Conservation (phyloP, 92 coral and sea anemone genomes). For the Hydrozoanthus gracilis region DNA sequence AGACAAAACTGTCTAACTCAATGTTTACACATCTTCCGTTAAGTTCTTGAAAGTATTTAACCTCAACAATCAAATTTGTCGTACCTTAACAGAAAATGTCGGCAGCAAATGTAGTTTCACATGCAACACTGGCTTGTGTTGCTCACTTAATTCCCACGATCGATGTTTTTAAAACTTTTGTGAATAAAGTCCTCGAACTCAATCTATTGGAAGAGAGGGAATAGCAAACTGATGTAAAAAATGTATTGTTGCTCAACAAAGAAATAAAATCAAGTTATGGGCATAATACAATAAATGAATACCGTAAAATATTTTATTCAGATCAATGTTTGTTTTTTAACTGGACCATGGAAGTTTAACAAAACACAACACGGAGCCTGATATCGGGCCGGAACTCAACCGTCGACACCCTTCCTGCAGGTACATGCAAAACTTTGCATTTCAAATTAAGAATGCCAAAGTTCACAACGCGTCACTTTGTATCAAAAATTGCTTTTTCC, state of each 20-base stretch:
- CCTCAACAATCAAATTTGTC: neutral
- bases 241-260: neutral
- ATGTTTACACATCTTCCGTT: too few species aligned
- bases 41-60: neutral
- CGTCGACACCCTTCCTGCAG: conserved; percentile 13
- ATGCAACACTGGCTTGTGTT: neutral
- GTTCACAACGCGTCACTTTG: too few species aligned
- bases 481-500: too few species aligned
- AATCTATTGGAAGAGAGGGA: neutral
- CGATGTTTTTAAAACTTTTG: neutral
- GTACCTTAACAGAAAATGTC: neutral
- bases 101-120: neutral
- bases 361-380: neutral
- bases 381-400: neutral
- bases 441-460: neutral
- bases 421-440: neutral
- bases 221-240: too few species aligned
- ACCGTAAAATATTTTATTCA: neutral
- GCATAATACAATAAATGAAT: neutral
- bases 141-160: neutral
- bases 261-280: neutral
- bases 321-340: neutral
- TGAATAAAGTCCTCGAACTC: too few species aligned
- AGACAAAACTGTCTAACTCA: neutral
- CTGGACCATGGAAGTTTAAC: neutral